Conservation (phyloP, 2,888 invertebrate genomes). For the Orthosia incerta region DNA sequence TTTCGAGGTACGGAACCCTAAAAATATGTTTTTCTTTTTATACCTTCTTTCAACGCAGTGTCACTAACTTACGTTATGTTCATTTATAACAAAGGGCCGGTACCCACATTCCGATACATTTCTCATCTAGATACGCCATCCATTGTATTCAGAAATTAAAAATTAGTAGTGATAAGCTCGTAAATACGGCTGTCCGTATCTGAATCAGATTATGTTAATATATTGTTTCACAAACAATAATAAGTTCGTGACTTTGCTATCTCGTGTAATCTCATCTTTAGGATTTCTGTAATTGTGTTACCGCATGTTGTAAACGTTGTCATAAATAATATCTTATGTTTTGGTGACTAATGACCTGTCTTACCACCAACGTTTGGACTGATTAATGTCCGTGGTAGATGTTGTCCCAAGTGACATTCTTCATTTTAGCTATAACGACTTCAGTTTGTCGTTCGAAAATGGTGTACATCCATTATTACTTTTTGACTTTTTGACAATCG, state of each 20-base stretch:
- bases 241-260: slow-evolving; percentile 47
- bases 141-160: slow-evolving; percentile 61
- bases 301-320: not conserved
- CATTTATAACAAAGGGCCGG: slow-evolving; percentile 2
- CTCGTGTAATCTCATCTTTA: slow-evolving; percentile 45
- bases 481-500: too few relatives aligned
- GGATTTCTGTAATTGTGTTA: slow-evolving; percentile 34
- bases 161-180: slow-evolving; percentile 37
- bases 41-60: too few relatives aligned
- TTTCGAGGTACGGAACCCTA: too few relatives aligned
- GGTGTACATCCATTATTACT: too few relatives aligned
- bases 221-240: slow-evolving; percentile 57
- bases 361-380: not conserved
- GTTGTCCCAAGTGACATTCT: too few relatives aligned
- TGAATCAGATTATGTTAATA: slow-evolving; percentile 57
- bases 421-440: too few relatives aligned
- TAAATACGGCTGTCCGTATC: slow-evolving; percentile 41
- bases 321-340: not conserved
- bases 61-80: not conserved
- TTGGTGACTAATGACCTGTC: slow-evolving; percentile 8
- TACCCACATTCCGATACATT: slow-evolving; percentile 23
- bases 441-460: too few relatives aligned
- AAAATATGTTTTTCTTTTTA: too few relatives aligned
- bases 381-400: not conserved
- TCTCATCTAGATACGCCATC: slow-evolving; percentile 57